phyloP scores from a whole-genome alignment of 2,888 invertebrate species.

The Patella ulyssiponensis region DNA sequence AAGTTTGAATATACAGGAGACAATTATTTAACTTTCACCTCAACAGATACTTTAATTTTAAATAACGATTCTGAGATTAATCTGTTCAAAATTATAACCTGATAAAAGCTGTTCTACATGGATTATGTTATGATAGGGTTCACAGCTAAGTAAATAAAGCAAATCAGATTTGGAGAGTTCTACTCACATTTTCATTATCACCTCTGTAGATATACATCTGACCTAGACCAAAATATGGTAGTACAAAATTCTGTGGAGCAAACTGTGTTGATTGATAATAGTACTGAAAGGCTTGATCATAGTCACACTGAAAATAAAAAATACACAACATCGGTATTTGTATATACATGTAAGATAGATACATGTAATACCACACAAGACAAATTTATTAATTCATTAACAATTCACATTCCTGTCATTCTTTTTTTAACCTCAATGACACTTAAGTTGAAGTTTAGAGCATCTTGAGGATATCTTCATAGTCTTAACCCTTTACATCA shows the following conservation, averaged over 20 bases:
- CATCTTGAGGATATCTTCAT: background rate
- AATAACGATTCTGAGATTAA: no score
- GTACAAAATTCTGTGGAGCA: conserved; percentile 92
- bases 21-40: no score
- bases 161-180: no score
- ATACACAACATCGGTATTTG: background rate
- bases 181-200: conserved; percentile 82
- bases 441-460: background rate
- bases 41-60: no score
- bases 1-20: no score
- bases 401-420: no score
- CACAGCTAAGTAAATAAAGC: no score
- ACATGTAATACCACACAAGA: no score
- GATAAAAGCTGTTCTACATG: background rate
- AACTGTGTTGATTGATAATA: conserved; percentile 97
- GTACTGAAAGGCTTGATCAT: conserved; percentile 96
- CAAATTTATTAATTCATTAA: no score
- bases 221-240: conserved; percentile 97
- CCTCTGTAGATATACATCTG: conserved; percentile 99
- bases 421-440: no score
- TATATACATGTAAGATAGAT: no score
- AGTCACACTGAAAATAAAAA: conserved; percentile 63
- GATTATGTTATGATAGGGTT: background rate
- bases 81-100: no score
- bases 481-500: background rate